phyloP scores from a whole-genome alignment of 1,140 invertebrate genomes.

The Aphis craccivora region DNA sequence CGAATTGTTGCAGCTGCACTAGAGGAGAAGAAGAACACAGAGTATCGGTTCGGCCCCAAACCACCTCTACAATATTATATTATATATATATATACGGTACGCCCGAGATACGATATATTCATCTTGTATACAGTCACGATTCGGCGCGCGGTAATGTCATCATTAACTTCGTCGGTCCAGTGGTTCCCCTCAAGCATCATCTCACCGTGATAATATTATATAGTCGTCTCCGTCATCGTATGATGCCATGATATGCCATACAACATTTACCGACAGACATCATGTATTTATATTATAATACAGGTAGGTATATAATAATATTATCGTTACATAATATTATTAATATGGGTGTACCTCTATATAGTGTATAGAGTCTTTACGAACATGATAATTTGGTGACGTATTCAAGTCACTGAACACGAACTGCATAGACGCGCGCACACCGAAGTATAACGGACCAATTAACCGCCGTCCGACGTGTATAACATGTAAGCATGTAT shows the following conservation, averaged over 20 bases:
- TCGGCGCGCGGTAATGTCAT: conserved; percentile 52
- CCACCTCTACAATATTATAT: conserved; percentile 31
- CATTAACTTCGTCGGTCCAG: conserved; percentile 55
- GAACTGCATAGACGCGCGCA: not conserved
- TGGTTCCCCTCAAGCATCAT: conserved; percentile 45
- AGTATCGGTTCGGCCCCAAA: conserved; percentile 56
- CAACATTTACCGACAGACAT: not conserved
- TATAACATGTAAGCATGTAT: not conserved
- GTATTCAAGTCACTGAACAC: not conserved
- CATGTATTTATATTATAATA: not conserved
- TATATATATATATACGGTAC: not conserved
- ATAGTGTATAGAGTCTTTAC: not conserved
- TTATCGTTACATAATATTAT: not conserved
- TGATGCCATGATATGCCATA: not conserved
- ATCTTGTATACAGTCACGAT: conserved; percentile 53
- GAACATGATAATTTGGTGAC: conserved; percentile 20
- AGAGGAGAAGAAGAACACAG: conserved; percentile 23
- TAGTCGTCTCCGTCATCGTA: not conserved
- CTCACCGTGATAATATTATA: not conserved
- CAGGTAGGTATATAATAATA: not conserved
- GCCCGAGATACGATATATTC: conserved; percentile 23
- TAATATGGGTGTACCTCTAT: not conserved
- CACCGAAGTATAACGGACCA: not conserved
- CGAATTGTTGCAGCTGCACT: conserved; percentile 56
- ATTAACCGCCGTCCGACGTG: conserved; percentile 39